Evolutionary conservation across 1,140 invertebrate species (phyloP).

Genomic region (Caenorhabditis inopinata): DNA sequence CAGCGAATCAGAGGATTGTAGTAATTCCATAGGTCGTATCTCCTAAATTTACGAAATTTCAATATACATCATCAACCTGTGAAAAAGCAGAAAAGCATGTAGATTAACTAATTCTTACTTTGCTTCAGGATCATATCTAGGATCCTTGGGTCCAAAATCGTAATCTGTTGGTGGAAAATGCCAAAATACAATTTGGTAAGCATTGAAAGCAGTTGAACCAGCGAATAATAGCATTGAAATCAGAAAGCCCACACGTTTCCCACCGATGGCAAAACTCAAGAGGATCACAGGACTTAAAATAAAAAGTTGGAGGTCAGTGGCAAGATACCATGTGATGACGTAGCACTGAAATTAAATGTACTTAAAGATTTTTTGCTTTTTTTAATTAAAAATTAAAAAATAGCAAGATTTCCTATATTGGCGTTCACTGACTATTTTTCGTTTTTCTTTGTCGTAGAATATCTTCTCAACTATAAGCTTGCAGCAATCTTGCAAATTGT

Average conservation of each 20-base stretch:
- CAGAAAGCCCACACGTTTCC: background rate
- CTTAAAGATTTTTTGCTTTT: background rate
- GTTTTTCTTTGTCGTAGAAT: too few relatives aligned
- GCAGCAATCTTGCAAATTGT: too few relatives aligned
- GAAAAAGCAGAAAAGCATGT: too few relatives aligned
- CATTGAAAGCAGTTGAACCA: constrained; percentile 39
- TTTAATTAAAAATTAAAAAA: too few relatives aligned
- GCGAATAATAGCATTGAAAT: background rate
- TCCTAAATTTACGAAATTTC: too few relatives aligned
- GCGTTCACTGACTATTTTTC: background rate
- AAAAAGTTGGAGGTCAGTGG: constrained; percentile 41
- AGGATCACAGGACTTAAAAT: constrained; percentile 36
- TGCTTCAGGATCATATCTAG: constrained; percentile 1
- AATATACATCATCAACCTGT: too few relatives aligned
- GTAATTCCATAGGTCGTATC: constrained; percentile 31
- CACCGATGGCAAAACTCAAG: constrained; percentile 26
- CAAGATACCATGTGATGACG: constrained; percentile 39
- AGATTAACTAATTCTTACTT: background rate
- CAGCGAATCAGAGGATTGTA: constrained; percentile 3
- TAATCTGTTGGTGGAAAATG: constrained; percentile 49
- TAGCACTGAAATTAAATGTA: constrained; percentile 36
- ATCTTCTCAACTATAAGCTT: too few relatives aligned
- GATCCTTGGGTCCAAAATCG: constrained; percentile 32
- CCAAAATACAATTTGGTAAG: constrained; percentile 39
- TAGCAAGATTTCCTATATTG: background rate